Evolutionary conservation across 2,113 vertebrate genomes (phyloP), one percentile per base, ranked within the genome.

Genomic region (Megaceryle maxima): DNA sequence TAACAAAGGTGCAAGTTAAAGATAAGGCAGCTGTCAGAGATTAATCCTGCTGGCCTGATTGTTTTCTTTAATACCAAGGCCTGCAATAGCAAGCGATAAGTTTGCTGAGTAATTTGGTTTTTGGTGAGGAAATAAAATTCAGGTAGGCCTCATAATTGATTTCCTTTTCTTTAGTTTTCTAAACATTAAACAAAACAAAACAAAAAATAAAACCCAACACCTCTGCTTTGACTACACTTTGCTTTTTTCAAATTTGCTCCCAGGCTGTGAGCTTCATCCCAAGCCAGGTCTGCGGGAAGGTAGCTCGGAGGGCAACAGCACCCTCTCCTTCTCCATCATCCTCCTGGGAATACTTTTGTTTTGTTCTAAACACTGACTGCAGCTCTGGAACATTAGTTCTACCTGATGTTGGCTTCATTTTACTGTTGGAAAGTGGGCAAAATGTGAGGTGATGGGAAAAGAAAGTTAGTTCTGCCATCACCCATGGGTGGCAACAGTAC

Each of bases 71-170:
- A 99, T 99, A 99, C 99, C 98, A 97, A 98, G 98, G 98, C 99
- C 99, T 99, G 99, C 99, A 99, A 99, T 98, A 98, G 99, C 99
- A 99, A 99, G 99, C 98, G 99, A 99, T 99, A 99, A 99, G 99
- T 99, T 99, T 99, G 99, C 99, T 99, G 99, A 99, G 99, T 99
- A 99, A 99, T 99, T 99, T 99, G 99, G 98, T 99, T 99, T 99
- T 98, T 94, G 98, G 98, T 98, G 98, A 98, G 98, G 98, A 99
- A 99, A 99, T 99, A 99, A 99, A 99, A 99, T 99, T 99, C 99
- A 99, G 99, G 99, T 99, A 98, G 98, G 98, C 98, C 98, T 98
- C 98, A 98, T 99, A 99, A 99, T 99, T 99, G 99, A 99, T 99
- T 99, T 99, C 98, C 97, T 98, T 98, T 99, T 98, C 98, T 99